phyloP scores from a whole-genome alignment of 2,797 vertebrate species.

The Rhinatrema bivittatum region DNA sequence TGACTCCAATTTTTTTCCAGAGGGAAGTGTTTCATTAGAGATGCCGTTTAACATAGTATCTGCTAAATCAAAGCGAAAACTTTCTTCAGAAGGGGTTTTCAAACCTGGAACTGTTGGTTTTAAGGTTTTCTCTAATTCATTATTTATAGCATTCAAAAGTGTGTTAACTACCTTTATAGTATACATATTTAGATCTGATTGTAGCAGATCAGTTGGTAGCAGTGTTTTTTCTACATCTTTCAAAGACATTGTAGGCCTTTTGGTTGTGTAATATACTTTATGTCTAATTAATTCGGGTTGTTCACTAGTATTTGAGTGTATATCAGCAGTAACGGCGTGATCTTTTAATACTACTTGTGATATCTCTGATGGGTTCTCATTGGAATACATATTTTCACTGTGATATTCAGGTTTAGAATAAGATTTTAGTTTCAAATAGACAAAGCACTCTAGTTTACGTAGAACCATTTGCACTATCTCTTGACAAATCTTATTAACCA shows the following conservation, averaged over 20 bases:
- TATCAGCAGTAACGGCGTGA: no score
- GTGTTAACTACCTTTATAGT: constrained; percentile 30
- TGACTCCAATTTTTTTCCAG: constrained; percentile 1
- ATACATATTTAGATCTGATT: constrained; percentile 20
- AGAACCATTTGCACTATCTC: constrained; percentile 19
- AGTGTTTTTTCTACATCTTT: no score
- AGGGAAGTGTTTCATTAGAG: no score
- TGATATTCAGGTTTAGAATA: background rate
- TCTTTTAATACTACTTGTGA: no score
- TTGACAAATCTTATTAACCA: constrained; percentile 1
- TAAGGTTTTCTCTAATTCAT: constrained; percentile 12
- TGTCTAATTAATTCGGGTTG: no score
- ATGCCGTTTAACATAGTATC: no score
- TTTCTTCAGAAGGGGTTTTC: background rate
- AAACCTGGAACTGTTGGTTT: background rate
- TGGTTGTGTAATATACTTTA: no score
- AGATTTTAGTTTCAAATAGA: constrained; percentile 19
- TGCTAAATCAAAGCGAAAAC: background rate
- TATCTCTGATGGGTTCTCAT: background rate
- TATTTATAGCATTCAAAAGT: constrained; percentile 25
- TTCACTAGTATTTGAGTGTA: no score
- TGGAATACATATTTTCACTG: background rate
- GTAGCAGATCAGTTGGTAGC: background rate
- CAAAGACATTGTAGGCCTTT: no score
- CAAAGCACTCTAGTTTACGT: constrained; percentile 16